Conservation (phyloP, 2,888 invertebrate species). For the Ceratothoa steindachneri region DNA sequence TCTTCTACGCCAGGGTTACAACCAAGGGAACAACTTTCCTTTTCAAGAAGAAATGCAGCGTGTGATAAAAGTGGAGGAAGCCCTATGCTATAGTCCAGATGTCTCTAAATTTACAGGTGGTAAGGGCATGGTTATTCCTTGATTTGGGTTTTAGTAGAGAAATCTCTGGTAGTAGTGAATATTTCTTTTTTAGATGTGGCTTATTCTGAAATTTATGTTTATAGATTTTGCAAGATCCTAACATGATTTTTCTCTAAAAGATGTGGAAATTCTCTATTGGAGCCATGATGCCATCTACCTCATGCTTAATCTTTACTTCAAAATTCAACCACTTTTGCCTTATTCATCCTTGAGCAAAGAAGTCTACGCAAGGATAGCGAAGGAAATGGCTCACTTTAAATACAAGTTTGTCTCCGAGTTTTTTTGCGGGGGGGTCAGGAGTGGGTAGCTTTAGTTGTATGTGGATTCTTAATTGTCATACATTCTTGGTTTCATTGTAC, state of each 20-base stretch:
- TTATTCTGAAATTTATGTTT: no score
- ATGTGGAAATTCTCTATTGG: conserved; percentile 36
- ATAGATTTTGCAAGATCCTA: no score
- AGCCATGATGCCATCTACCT: conserved; percentile 30
- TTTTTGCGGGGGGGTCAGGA: no score
- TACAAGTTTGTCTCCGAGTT: background rate
- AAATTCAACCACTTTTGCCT: conserved; percentile 14
- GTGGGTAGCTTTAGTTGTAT: no score
- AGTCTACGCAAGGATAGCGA: conserved; percentile 1
- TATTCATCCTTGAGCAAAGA: conserved; percentile 17
- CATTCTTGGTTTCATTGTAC: no score
- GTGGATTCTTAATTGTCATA: no score
- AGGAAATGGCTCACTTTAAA: background rate
- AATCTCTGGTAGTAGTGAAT: no score
- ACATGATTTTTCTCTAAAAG: no score
- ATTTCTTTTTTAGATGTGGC: background rate
- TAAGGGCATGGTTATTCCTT: no score
- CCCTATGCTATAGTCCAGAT: conserved; percentile 40
- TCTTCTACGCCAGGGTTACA: conserved; percentile 28
- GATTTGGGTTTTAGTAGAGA: background rate
- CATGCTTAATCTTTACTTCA: conserved; percentile 27
- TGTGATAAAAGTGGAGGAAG: conserved; percentile 34
- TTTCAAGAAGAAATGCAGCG: conserved; percentile 31
- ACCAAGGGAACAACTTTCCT: conserved; percentile 28
- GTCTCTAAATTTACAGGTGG: conserved; percentile 38